Percentiles rank a stretch among this genome's conserved stretches.
These are phyloP conservation scores for Bhutanitis thaidina DNA, from an alignment of 2,888 invertebrate genomes.

Conservation along the genomic window DNA sequence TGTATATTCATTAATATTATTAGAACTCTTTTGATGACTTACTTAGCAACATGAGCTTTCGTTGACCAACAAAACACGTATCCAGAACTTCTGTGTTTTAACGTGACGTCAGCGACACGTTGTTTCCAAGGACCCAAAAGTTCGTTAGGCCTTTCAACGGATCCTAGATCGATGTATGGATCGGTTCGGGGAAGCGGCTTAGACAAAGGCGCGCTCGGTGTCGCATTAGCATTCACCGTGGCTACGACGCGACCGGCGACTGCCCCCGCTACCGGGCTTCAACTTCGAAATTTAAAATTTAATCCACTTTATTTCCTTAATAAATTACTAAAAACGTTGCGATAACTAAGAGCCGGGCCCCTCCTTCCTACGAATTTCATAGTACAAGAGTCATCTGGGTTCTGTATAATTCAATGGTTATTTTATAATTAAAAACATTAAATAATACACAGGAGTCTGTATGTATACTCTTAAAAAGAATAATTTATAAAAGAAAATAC, in stretches of 20 bases:
- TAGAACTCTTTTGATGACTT: too few relatives aligned
- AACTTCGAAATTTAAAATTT: slow-evolving; percentile 9
- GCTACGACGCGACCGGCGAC: slow-evolving; percentile 8
- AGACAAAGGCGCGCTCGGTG: slow-evolving; percentile 29
- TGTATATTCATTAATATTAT: too few relatives aligned
- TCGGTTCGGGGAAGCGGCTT: slow-evolving; percentile 33
- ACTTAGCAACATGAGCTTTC: too few relatives aligned
- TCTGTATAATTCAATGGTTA: too few relatives aligned
- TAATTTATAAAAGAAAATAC: too few relatives aligned
- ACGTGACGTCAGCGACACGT: slow-evolving; percentile 8
- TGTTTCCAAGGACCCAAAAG: slow-evolving; percentile 14
- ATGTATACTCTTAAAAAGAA: too few relatives aligned
- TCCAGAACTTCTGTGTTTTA: not conserved
- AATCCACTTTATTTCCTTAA: slow-evolving; percentile 3
- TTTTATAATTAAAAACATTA: too few relatives aligned
- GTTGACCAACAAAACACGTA: not conserved
- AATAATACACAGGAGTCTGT: too few relatives aligned
- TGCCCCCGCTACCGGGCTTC: slow-evolving; percentile 1
- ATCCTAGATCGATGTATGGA: slow-evolving; percentile 32
- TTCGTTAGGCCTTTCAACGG: slow-evolving; percentile 25
- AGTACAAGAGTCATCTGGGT: too few relatives aligned
- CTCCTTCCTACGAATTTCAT: too few relatives aligned
- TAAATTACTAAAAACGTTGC: too few relatives aligned
- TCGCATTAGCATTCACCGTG: slow-evolving; percentile 29
- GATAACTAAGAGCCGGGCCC: too few relatives aligned